These are phyloP conservation scores for Monopis laevigella DNA, from an alignment of 2,888 invertebrate species.

Conservation along the genomic window DNA sequence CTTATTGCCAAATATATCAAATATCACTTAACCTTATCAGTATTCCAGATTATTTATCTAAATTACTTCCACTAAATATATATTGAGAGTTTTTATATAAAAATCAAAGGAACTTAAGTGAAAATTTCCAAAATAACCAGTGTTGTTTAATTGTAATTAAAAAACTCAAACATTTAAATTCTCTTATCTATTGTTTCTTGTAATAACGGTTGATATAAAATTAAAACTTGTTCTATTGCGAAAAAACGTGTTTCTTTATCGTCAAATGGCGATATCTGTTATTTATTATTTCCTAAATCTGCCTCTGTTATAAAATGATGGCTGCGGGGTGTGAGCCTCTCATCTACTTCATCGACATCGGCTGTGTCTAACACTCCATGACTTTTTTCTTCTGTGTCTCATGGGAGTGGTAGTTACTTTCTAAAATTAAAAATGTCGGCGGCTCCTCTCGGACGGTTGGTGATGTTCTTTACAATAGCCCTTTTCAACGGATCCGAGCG, in stretches of 20 bases:
- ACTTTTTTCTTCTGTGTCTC: constrained; percentile 26
- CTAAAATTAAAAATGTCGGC: constrained; percentile 23
- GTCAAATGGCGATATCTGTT: constrained; percentile 63
- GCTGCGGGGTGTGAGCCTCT: constrained; percentile 47
- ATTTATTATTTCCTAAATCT: constrained; percentile 51
- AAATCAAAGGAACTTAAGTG: constrained; percentile 57
- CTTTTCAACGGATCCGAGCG: constrained; percentile 53
- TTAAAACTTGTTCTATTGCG: constrained; percentile 70
- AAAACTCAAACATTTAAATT: constrained; percentile 59
- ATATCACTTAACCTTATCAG: constrained; percentile 60
- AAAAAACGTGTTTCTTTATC: constrained; percentile 69
- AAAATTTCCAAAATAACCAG: constrained; percentile 66
- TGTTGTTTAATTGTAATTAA: constrained; percentile 66
- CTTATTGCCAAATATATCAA: constrained; percentile 53
- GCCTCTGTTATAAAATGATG: constrained; percentile 58
- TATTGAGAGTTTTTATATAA: constrained; percentile 59
- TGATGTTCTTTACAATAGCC: constrained; percentile 44
- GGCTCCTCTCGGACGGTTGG: constrained; percentile 58
- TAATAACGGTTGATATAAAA: constrained; percentile 69
- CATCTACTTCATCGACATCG: constrained; percentile 55
- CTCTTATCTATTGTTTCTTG: constrained; percentile 66
- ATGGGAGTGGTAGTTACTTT: constrained; percentile 38
- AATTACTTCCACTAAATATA: constrained; percentile 58
- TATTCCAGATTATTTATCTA: constrained; percentile 60
- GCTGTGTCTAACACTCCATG: constrained; percentile 41